Evolutionary conservation across 1,140 invertebrate genomes (phyloP), one percentile per base, ranked within the genome.

Genomic region (Maconellicoccus hirsutus): DNA sequence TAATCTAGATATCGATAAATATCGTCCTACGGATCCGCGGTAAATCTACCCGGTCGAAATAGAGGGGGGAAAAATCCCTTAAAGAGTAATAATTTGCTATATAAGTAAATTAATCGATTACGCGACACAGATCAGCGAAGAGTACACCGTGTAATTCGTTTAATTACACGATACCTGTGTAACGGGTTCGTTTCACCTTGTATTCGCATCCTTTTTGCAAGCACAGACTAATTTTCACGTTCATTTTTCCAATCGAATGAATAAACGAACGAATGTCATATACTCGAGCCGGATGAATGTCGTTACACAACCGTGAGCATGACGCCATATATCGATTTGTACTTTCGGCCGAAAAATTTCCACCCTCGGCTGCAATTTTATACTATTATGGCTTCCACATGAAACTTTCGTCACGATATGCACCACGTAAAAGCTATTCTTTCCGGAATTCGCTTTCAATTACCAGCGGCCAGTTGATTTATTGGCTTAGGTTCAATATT

Each of bases 321-420:
- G 42, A 52, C 42, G 42, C 42, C 42, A 19, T 52, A 52, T 52
- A 52, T 52, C 42, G 42, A 52, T 52, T 52, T 52, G 42, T 52
- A 16, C 42, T 14, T 16, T 19, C n/a, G 6, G 42, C 12, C 42
- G 42, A 52, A 52, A 16, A 16, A 16, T 52, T 52, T 52, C 4
- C 42, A 52, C 42, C 10, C 12, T 52, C 12, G 12, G 16, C 42
- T 52, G 42, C 42, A 52, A 52, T 52, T 52, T 52, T 52, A 52
- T 52, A 52, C 6, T 52, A 52, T 52, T 52, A 52, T 52, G 42
- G 42, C n/a, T 52, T 52, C n/a, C 42, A 52, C n/a, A 52, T 52
- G n/a, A 52, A 52, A 52, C 42, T 52, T 52, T 52, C 42, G 42
- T 52, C 42, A 52, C 42, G 42, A 52, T 52, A 52, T 52, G 42